Evolutionary conservation across 2,113 vertebrate species (phyloP).

Genomic region (Odocoileus virginianus): DNA sequence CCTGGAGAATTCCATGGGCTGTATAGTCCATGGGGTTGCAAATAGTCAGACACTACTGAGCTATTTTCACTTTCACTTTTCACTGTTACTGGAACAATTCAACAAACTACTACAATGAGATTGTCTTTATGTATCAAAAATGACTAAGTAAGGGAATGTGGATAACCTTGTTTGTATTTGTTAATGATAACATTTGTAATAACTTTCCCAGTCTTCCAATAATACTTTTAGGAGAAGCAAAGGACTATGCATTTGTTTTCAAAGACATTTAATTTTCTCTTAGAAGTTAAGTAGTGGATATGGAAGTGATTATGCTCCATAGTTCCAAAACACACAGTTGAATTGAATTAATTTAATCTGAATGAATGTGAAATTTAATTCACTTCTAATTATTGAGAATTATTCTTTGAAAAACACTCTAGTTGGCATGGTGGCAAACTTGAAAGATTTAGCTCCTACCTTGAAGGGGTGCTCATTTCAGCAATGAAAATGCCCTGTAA

Average conservation of each 20-base stretch:
- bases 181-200: not conserved
- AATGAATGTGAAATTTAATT: constrained; percentile 9
- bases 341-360: not conserved
- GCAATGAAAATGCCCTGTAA: not conserved
- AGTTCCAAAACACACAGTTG: not conserved
- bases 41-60: not conserved
- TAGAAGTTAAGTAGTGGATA: not conserved
- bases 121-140: not conserved
- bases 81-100: not conserved
- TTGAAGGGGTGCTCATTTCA: not conserved
- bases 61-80: not conserved
- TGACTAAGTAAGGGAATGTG: not conserved
- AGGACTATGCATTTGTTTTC: not conserved
- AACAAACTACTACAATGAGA: not conserved
- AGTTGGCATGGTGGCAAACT: not conserved
- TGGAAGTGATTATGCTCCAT: not conserved
- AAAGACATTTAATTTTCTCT: not conserved
- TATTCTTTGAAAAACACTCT: not conserved
- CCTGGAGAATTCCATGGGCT: not conserved
- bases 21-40: not conserved
- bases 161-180: not conserved
- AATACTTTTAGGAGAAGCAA: not conserved
- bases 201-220: not conserved
- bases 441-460: not conserved
- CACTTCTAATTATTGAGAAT: not conserved